These are phyloP conservation scores for Drosophila pseudotakahashii DNA, from an alignment of 2,888 invertebrate species.

Conservation along the genomic window DNA sequence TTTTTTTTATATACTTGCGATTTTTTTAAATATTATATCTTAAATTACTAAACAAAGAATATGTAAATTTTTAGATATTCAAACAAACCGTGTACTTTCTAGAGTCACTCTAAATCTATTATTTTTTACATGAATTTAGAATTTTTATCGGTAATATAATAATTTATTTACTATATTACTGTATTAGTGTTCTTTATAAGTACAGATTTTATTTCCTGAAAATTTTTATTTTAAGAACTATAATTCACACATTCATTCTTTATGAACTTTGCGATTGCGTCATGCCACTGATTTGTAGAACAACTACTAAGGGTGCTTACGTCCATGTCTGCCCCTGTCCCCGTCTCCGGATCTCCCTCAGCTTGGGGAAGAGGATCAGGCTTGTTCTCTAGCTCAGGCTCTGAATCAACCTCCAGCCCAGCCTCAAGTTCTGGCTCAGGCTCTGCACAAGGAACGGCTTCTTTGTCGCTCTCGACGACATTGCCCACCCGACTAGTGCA, in stretches of 20 bases:
- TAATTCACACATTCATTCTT: neutral
- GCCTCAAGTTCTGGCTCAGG: conserved; percentile 12
- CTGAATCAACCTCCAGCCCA: conserved; percentile 6
- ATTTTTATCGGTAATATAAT: too few species aligned
- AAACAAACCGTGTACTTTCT: too few species aligned
- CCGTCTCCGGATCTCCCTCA: conserved; percentile 36
- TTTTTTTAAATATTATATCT: too few species aligned
- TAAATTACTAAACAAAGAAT: too few species aligned
- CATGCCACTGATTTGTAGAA: neutral
- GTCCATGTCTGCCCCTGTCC: conserved; percentile 36
- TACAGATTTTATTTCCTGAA: too few species aligned
- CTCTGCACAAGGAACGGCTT: conserved; percentile 10
- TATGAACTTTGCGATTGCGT: neutral
- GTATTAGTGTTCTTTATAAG: too few species aligned
- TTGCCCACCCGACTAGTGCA: conserved; percentile 70
- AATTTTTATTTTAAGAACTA: neutral
- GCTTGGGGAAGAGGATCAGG: conserved; percentile 9
- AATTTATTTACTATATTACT: too few species aligned
- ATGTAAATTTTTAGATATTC: too few species aligned
- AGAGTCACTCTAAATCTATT: too few species aligned
- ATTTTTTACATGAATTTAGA: too few species aligned
- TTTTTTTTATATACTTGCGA: too few species aligned
- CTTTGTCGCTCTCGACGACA: conserved; percentile 59
- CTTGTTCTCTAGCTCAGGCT: conserved; percentile 25
- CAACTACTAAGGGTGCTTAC: conserved; percentile 49